A percentile compares a stretch with the other conserved stretches of the same genome.
Conservation (phyloP, 2,797 vertebrate species). For the Allobates femoralis region DNA sequence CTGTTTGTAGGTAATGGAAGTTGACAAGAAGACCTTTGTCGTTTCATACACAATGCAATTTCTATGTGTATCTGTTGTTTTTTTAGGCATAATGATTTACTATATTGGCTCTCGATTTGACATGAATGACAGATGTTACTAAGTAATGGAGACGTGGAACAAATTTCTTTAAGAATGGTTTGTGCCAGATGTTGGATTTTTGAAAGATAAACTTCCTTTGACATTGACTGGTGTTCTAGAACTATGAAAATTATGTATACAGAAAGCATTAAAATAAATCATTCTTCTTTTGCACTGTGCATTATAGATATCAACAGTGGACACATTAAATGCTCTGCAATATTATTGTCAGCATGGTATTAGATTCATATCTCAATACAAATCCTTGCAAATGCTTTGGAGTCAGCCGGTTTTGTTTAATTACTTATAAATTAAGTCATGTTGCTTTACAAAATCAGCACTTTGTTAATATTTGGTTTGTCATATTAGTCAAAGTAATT, state of each 20-base stretch:
- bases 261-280: conserved; percentile 43
- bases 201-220: conserved; percentile 70
- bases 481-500: conserved; percentile 43
- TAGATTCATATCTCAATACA: conserved; percentile 66
- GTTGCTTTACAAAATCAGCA: conserved; percentile 52
- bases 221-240: conserved; percentile 68
- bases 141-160: conserved; percentile 75
- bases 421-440: conserved; percentile 63
- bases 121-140: conserved; percentile 79
- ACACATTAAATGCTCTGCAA: conserved; percentile 57
- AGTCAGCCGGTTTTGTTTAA: conserved; percentile 61
- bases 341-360: conserved; percentile 66
- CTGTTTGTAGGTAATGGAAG: conserved; percentile 65
- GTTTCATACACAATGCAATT: conserved; percentile 63
- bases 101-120: conserved; percentile 68
- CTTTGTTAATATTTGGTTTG: conserved; percentile 47
- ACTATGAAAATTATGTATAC: conserved; percentile 67
- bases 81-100: conserved; percentile 67
- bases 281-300: conserved; percentile 28
- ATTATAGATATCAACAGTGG: conserved; percentile 65
- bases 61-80: conserved; percentile 66
- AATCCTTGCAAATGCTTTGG: conserved; percentile 62
- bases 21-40: conserved; percentile 67
- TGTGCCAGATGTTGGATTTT: conserved; percentile 77
- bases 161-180: conserved; percentile 76